Evolutionary conservation across 2,888 invertebrate genomes (phyloP), one percentile per base, ranked within the genome.

Genomic region (Thyatira batis): DNA sequence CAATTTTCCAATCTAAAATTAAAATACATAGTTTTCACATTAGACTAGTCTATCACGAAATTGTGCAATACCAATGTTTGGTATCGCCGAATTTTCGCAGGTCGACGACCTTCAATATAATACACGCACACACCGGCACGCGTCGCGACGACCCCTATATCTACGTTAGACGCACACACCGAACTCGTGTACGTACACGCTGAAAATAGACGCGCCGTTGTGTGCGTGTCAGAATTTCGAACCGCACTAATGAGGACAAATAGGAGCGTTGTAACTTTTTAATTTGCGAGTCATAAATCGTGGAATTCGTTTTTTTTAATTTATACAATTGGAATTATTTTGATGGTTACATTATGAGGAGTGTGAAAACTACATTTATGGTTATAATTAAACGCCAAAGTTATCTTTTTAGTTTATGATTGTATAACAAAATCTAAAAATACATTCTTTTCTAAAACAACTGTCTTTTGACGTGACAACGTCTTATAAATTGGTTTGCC

Each of bases 61-160:
- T 80, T 81, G 80, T 79, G 80, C 82, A 82, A 82, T 78, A 74
- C 65, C 58, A 54, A 60, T 57, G 64, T 58, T n/a, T 53, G 60
- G 65, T 73, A 67, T 69, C 60, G 68, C 79, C 79, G 74, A 82
- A 82, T 80, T 75, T 81, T 80, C 62, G 73, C 66, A 69, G 82
- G 78, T 80, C 76, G 67, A 54, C 69, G 75, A 76, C 70, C 82
- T 68, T 33, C 23, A 46, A 49, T 65, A 76, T 66, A 66, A 66
- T 70, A 59, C 59, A 75, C 79, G 59, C 77, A 76, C 67, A 60
- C 62, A 64, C 0, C 20, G 28, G 43, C 61, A 55, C 58, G 71
- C 73, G 69, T 77, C 79, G 75, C 71, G 65, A 74, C 71, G 64
- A 57, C 71, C 17, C 64, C 57, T 57, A 61, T 72, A 63, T 64